A percentile compares a stretch with the other conserved stretches of the same genome.
phyloP scores from a whole-genome alignment of 2,113 vertebrate genomes.

The Mustela lutreola region DNA sequence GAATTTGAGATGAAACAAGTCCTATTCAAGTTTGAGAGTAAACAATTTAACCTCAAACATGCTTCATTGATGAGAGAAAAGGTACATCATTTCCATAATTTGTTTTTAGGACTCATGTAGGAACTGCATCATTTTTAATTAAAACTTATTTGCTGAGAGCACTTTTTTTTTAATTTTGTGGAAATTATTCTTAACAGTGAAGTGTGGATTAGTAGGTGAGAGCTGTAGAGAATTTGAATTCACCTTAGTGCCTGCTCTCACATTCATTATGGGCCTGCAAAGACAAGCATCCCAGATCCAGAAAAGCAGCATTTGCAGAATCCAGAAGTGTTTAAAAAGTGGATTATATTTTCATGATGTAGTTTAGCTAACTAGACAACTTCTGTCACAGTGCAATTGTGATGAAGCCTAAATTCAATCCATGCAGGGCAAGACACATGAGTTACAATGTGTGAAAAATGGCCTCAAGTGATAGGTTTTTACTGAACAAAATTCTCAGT shows the following conservation, averaged over 20 bases:
- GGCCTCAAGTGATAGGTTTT: conserved; percentile 78
- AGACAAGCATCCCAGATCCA: background rate
- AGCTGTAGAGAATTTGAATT: background rate
- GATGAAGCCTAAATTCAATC: conserved; percentile 80
- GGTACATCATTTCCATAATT: background rate
- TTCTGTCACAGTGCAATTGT: conserved; percentile 56
- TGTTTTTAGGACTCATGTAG: background rate
- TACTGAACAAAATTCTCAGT: conserved; percentile 82
- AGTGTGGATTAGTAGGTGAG: background rate
- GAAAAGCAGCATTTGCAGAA: background rate
- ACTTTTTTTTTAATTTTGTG: background rate
- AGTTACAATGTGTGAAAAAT: conserved; percentile 83
- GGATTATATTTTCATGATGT: conserved; percentile 68
- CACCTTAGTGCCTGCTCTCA: background rate
- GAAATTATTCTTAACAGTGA: background rate
- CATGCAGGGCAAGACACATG: conserved; percentile 68
- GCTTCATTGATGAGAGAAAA: background rate
- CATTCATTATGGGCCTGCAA: background rate
- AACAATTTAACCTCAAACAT: background rate
- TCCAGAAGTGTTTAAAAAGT: conserved; percentile 23
- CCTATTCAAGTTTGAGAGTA: background rate
- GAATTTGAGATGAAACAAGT: background rate
- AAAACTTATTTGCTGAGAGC: background rate
- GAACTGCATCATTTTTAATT: conserved; percentile 14
- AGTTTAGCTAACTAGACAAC: conserved; percentile 78